Base-by-base conservation (phyloP, 2,888 invertebrate genomes). In the Gari tellinella region DNA sequence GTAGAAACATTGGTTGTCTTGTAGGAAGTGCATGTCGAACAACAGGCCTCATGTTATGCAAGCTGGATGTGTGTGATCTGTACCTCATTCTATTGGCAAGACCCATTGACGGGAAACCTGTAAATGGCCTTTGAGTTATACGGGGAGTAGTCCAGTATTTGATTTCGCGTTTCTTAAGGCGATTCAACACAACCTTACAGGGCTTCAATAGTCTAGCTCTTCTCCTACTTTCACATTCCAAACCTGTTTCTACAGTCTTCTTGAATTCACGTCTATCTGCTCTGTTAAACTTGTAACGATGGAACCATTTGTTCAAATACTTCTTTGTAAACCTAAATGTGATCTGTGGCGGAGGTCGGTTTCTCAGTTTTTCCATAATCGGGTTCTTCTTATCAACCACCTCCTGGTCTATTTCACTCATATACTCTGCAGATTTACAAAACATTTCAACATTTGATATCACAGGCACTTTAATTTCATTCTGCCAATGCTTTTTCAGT, bases 251-350 rank as follows among this genome's bases (percentile, higher is more conserved):
- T 12, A 83, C 45, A 0, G 51, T 62, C 37, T 56, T 73, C 23
- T 73, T 19, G 46, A 83, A 83, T 53, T 86, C 85, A 0, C 49
- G 8, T 40, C 56, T 64, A 38, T 86, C 81, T 14, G 43, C 68
- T 38, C 61, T 69, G 60, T 80, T 81, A 49, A 87, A 87, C 58
- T 86, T 87, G 64, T 81, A 86, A 45, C 63, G 72, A 67, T 87
- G 85, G 26, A 61, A 75, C 72, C 79, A 80, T 15, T 64, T 81
- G 15, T 76, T 66, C 0, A 76, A 64, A 45, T 81, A 76, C 46
- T 74, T 74, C 48, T 84, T 85, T 26, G 72, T 83, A 26, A 78
- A 81, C 48, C 69, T 78, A 68, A 79, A 86, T 0, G 83, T 86
- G 8, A 85, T 60, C 31, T 82, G 84, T 25, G 85, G 82, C 15